A percentile compares a stretch with the other conserved stretches of the same genome.
Evolutionary conservation across 2,113 vertebrate genomes (phyloP).

Genomic region (Ptilorrhoa leucosticta): DNA sequence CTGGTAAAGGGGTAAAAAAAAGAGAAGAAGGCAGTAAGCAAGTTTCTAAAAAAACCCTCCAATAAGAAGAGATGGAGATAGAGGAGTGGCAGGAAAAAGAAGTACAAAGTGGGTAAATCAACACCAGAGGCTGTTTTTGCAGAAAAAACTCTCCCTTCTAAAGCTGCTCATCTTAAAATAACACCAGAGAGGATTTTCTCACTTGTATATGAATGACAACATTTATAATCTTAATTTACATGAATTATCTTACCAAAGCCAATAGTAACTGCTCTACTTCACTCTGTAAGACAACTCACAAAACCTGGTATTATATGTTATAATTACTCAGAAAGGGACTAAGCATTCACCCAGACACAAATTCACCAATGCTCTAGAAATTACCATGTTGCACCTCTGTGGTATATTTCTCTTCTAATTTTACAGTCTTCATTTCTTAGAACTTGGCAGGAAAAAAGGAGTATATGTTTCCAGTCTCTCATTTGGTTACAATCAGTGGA

Average conservation of each 20-base stretch:
- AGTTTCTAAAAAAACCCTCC: not conserved
- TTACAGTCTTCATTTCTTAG: not conserved
- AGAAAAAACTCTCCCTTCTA: not conserved
- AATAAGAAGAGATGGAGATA: not conserved
- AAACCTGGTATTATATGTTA: not conserved
- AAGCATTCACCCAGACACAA: not conserved
- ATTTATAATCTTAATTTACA: not conserved
- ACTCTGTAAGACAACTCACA: not conserved
- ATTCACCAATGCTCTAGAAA: not conserved
- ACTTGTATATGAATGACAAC: not conserved
- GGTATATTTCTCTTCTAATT: not conserved
- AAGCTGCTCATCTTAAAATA: not conserved
- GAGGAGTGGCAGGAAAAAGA: not conserved
- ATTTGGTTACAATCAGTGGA: not conserved
- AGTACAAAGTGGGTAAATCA: not conserved
- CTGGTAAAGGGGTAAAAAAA: not conserved
- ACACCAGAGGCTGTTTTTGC: not conserved
- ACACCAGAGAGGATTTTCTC: not conserved
- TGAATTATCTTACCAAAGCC: not conserved
- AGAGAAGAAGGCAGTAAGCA: not conserved
- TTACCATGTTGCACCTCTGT: not conserved
- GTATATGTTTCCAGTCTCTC: not conserved
- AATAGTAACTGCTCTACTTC: not conserved
- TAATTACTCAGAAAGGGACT: not conserved
- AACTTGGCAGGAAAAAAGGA: not conserved